Evolutionary conservation across 2,797 vertebrate genomes (phyloP).

Genomic region (Gouania willdenowi): DNA sequence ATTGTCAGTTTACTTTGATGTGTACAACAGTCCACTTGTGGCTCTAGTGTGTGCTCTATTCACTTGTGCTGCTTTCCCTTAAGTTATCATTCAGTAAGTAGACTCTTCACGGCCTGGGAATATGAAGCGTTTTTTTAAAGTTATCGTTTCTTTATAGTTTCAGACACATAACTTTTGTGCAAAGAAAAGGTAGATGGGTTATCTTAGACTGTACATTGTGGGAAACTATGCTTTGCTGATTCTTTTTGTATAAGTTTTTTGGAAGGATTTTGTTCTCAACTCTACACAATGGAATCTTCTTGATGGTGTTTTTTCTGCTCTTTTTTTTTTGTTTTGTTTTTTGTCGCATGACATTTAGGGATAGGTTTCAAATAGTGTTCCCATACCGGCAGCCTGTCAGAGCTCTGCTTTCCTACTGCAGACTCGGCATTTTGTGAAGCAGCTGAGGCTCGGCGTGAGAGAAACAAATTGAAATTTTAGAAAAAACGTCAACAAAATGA

Average conservation of each 20-base stretch:
- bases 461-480: constrained; percentile 7
- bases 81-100: constrained; percentile 57
- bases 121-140: constrained; percentile 47
- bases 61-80: constrained; percentile 14
- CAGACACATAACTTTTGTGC: constrained; percentile 48
- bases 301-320: constrained; percentile 8
- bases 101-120: constrained; percentile 47
- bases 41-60: not conserved
- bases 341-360: no score
- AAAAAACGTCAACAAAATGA: constrained; percentile 5
- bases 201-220: constrained; percentile 32
- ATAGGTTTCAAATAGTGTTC: constrained; percentile 28
- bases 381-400: constrained; percentile 6
- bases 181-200: constrained; percentile 36
- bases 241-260: constrained; percentile 35
- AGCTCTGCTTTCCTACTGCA: constrained; percentile 1
- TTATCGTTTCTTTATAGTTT: constrained; percentile 48
- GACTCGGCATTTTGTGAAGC: not conserved
- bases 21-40: constrained; percentile 11
- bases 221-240: constrained; percentile 30
- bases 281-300: constrained; percentile 13
- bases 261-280: constrained; percentile 31
- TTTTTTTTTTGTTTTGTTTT: not conserved
- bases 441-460: constrained; percentile 5
- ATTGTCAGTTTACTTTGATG: constrained; percentile 23